phyloP scores from a whole-genome alignment of 2,797 vertebrate species.

The Sandelia bainsii region DNA sequence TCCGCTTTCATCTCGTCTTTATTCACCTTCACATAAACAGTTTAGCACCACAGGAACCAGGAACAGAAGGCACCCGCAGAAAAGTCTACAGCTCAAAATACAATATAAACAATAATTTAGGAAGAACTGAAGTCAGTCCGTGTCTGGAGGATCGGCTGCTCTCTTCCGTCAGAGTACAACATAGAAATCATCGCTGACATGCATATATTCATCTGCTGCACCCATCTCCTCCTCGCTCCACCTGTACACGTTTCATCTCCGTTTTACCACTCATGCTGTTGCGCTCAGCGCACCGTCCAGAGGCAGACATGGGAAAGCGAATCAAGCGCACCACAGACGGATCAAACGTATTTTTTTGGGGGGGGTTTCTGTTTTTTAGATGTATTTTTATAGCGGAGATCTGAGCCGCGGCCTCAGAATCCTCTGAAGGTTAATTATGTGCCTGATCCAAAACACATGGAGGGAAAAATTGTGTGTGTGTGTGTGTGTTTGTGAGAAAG shows the following conservation, averaged over 20 bases:
- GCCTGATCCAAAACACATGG: constrained; percentile 89
- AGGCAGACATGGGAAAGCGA: constrained; percentile 58
- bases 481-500: constrained; percentile 19
- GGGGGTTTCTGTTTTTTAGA: constrained; percentile 73
- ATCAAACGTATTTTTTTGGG: constrained; percentile 67
- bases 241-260: constrained; percentile 52
- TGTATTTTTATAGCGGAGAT: constrained; percentile 80
- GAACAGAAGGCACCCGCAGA: background rate
- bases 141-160: background rate
- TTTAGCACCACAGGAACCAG: constrained; percentile 17
- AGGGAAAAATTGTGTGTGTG: constrained; percentile 48
- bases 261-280: background rate
- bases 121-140: background rate
- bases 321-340: constrained; percentile 57
- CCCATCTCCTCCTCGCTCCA: constrained; percentile 22
- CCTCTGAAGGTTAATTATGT: constrained; percentile 85
- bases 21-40: constrained; percentile 55
- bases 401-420: constrained; percentile 72
- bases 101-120: background rate
- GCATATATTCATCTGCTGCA: background rate
- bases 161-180: background rate
- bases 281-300: constrained; percentile 29
- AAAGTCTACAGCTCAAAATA: background rate
- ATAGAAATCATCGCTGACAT: background rate
- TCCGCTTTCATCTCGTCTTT: constrained; percentile 61